Evolutionary conservation across 2,113 vertebrate species (phyloP).

Genomic region (Theristicus caerulescens): DNA sequence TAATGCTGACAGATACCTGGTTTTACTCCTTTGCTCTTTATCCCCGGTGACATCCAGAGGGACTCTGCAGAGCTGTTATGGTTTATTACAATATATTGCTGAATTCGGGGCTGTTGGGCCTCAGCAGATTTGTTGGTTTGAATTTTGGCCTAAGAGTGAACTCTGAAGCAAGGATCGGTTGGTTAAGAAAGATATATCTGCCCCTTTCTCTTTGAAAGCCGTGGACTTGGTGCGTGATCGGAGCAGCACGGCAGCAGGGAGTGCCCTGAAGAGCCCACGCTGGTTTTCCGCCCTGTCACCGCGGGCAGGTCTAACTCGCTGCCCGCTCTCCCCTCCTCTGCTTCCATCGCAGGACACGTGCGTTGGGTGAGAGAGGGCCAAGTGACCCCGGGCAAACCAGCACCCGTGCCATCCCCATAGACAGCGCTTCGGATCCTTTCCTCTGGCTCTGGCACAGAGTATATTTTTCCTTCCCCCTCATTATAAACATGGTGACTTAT

Average conservation of each 20-base stretch:
- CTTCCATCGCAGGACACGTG: fast-evolving
- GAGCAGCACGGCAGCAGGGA: not conserved
- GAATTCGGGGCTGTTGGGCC: not conserved
- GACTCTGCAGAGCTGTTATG: not conserved
- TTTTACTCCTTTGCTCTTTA: not conserved
- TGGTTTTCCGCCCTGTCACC: not conserved
- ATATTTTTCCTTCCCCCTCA: fast-evolving
- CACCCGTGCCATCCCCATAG: fast-evolving
- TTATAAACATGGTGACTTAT: not conserved
- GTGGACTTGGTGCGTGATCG: not conserved
- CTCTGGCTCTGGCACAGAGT: not conserved
- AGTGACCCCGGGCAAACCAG: not conserved
- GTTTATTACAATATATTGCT: not conserved
- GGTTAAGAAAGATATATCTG: not conserved
- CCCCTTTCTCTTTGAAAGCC: not conserved
- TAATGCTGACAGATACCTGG: not conserved
- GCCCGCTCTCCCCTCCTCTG: not conserved
- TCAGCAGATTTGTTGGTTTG: not conserved
- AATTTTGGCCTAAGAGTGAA: not conserved
- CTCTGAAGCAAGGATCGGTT: not conserved
- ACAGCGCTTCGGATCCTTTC: not conserved
- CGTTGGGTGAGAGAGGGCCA: no score
- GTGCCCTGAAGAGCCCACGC: not conserved
- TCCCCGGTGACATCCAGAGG: not conserved
- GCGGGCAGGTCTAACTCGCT: fast-evolving